Evolutionary conservation across 2,888 invertebrate genomes (phyloP), one percentile per base, ranked within the genome.

Genomic region (Harpalus rufipes): DNA sequence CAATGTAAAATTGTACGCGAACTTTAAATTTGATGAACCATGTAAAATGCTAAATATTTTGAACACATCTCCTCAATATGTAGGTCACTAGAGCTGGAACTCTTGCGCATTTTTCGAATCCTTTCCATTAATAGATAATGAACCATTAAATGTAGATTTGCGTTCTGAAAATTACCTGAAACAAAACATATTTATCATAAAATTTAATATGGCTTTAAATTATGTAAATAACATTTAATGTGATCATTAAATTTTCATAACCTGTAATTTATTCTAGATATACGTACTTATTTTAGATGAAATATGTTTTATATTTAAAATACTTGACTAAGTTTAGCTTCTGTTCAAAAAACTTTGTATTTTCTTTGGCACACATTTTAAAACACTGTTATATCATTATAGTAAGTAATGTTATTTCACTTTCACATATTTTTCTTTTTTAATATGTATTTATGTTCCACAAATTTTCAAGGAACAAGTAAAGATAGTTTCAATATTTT

Each of bases 11-110:
- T 44, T 44, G 44, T 41, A 74, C 10, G 4, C 44, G 44, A 74
- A 74, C 18, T 44, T 74, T 74, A 41, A 72, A 44, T 74, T 74
- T 74, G 72, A 74, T 7, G 72, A 74, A 74, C 72, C 51, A 74
- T 74, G 72, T 44, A 74, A 74, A 74, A 74, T 74, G 44, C 72
- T 10, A 18, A 72, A 41, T 72, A 72, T 72, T 72, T 72, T n/a
- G 41, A 72, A 72, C 68, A 41, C 41, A 65, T 32, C 65, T 32
- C 32, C 12, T 32, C 12, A 39, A 41, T 72, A 72, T 72, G 12
- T 14, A 72, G 68, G 68, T 72, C 68, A 72, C n/a, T 16, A 41
- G 41, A 72, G 41, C 39, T 39, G 16, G 10, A 41, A 16, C 14
- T 39, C n/a, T 14, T 16, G 68, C 41, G 68, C 68, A 39, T 72